These are phyloP conservation scores for Diloba caeruleocephala DNA, from an alignment of 2,888 invertebrate genomes.

Conservation along the genomic window DNA sequence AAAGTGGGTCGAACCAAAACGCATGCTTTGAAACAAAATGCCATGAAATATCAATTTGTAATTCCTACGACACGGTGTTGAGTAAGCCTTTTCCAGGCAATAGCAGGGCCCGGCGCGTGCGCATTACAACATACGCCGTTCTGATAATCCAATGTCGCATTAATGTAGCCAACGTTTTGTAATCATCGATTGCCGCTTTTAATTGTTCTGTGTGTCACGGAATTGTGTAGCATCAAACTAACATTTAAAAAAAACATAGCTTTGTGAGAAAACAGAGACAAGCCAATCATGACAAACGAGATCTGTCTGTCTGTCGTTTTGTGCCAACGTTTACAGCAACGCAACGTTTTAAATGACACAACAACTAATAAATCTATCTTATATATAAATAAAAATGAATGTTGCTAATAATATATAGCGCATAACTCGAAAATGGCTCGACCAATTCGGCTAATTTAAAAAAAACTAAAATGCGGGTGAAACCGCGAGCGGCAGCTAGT, in stretches of 20 bases:
- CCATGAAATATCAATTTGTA: conserved; percentile 48
- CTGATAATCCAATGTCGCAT: conserved; percentile 14
- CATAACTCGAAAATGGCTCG: too few relatives aligned
- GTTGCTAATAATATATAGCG: too few relatives aligned
- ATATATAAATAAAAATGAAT: too few relatives aligned
- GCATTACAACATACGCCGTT: conserved; percentile 31
- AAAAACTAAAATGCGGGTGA: too few relatives aligned
- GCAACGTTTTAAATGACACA: conserved; percentile 20
- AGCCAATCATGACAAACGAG: conserved; percentile 1
- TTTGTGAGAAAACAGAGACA: conserved; percentile 18
- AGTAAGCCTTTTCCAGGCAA: conserved; percentile 32
- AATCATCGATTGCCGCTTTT: conserved; percentile 27
- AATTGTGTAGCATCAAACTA: conserved; percentile 12
- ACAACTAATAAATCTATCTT: conserved; percentile 28
- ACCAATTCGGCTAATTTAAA: too few relatives aligned
- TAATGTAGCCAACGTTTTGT: conserved; percentile 17
- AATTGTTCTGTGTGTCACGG: conserved; percentile 30
- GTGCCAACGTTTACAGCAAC: conserved; percentile 1
- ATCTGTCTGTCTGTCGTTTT: conserved; percentile 8
- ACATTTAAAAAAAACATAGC: too few relatives aligned
- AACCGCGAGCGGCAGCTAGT: too few relatives aligned
- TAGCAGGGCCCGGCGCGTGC: conserved; percentile 16
- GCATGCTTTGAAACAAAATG: conserved; percentile 34
- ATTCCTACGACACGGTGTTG: conserved; percentile 37
- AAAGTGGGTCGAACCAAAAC: conserved; percentile 24